phyloP scores from a whole-genome alignment of 2,888 invertebrate genomes.

The Malachius bipustulatus region DNA sequence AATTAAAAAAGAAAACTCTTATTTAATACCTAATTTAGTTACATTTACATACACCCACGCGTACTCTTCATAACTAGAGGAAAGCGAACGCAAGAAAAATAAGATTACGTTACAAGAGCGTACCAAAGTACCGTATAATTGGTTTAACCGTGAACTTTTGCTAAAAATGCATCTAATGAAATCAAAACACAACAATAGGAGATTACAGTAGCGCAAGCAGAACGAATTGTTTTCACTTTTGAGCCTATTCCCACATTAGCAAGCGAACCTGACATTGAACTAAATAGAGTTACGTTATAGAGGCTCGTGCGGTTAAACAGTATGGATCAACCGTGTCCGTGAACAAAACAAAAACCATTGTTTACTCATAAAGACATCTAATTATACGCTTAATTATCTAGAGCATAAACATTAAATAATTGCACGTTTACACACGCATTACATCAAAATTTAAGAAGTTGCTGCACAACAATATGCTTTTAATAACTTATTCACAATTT shows the following conservation, averaged over 20 bases:
- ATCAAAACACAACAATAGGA: not conserved
- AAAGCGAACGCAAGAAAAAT: too few species aligned
- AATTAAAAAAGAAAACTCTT: too few species aligned
- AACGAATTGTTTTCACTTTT: constrained; percentile 33
- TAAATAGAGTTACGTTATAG: constrained; percentile 30
- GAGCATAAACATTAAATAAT: constrained; percentile 24
- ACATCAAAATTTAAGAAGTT: constrained; percentile 7
- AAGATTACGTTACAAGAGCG: too few species aligned
- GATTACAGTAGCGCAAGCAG: constrained; percentile 4
- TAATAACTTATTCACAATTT: too few species aligned
- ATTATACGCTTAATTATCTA: constrained; percentile 27
- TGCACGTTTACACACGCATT: constrained; percentile 8
- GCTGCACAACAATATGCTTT: too few species aligned
- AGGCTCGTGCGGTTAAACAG: constrained; percentile 25
- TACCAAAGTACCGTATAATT: too few species aligned
- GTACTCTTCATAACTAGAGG: too few species aligned
- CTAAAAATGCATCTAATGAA: constrained; percentile 1
- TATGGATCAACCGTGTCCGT: constrained; percentile 24
- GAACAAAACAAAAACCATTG: constrained; percentile 25
- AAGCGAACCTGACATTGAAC: constrained; percentile 34
- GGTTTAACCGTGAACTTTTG: constrained; percentile 16
- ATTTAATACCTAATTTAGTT: too few species aligned
- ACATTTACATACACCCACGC: too few species aligned
- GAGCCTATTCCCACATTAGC: constrained; percentile 33
- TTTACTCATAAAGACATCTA: constrained; percentile 22